phyloP scores from a whole-genome alignment of 2,888 invertebrate genomes.

The Dermolepida albohirtum region DNA sequence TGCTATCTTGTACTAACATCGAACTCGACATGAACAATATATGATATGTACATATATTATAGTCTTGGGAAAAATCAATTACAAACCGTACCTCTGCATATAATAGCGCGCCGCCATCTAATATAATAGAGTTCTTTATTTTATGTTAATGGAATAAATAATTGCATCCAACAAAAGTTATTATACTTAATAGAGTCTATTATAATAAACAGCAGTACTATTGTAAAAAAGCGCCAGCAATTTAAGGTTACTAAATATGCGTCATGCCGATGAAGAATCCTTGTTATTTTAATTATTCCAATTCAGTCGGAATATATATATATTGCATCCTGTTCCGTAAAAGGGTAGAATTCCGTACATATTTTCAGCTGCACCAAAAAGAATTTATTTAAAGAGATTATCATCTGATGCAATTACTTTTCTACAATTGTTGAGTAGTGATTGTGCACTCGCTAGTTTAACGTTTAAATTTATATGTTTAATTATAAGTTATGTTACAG shows the following conservation, averaged over 20 bases:
- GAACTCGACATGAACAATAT: no score
- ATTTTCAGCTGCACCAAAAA: neutral
- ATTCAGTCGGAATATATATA: slow-evolving; percentile 4
- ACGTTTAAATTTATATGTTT: no score
- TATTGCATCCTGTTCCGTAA: slow-evolving; percentile 4
- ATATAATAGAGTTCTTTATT: slow-evolving; percentile 2
- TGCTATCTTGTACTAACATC: no score
- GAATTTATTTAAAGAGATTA: slow-evolving; percentile 6
- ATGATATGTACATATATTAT: no score
- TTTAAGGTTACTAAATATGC: slow-evolving; percentile 17
- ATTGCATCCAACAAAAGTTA: neutral
- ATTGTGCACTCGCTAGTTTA: no score
- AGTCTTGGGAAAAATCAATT: slow-evolving; percentile 6
- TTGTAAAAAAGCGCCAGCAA: neutral
- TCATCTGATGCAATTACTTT: neutral
- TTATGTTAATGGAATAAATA: slow-evolving; percentile 18
- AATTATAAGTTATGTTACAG: no score
- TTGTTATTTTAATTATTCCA: slow-evolving; percentile 15
- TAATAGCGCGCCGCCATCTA: neutral
- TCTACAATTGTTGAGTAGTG: no score
- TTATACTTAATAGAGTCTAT: slow-evolving; percentile 2
- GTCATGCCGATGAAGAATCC: slow-evolving; percentile 14
- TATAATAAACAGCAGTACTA: neutral
- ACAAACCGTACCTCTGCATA: slow-evolving; percentile 12
- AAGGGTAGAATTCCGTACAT: slow-evolving; percentile 4